phyloP scores from a whole-genome alignment of 1,140 invertebrate genomes.

The Venturia canescens region DNA sequence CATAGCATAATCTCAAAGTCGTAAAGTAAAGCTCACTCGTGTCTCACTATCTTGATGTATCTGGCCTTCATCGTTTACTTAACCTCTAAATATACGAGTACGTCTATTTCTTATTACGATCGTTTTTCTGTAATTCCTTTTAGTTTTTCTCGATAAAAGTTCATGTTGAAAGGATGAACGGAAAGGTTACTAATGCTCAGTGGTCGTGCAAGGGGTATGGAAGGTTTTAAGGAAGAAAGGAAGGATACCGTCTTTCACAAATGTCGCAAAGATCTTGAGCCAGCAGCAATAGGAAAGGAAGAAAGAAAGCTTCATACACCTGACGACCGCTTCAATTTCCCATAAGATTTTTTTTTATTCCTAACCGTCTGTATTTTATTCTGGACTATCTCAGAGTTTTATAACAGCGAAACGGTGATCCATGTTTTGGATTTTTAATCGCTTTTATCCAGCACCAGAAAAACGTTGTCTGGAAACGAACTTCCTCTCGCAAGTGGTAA shows the following conservation, averaged over 20 bases:
- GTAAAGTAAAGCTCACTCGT: not conserved
- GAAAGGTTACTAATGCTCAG: not conserved
- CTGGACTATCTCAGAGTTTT: not conserved
- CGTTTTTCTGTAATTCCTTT: constrained; percentile 50
- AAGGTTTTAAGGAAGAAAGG: constrained; percentile 1
- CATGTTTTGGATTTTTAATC: too few relatives aligned
- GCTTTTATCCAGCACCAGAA: too few relatives aligned
- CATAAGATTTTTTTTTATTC: not conserved
- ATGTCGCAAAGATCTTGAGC: constrained; percentile 17
- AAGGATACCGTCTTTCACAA: not conserved
- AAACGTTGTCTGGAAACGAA: too few relatives aligned
- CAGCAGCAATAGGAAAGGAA: not conserved
- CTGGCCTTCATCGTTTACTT: not conserved
- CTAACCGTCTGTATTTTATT: not conserved
- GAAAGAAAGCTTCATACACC: not conserved
- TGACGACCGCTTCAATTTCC: not conserved
- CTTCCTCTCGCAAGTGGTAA: too few relatives aligned
- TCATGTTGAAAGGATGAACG: not conserved
- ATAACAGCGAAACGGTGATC: too few relatives aligned
- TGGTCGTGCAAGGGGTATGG: not conserved
- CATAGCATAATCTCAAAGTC: not conserved
- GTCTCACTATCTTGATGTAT: constrained; percentile 1
- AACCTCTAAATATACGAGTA: constrained; percentile 47
- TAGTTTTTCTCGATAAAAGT: constrained; percentile 47
- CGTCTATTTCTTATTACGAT: constrained; percentile 49